Evolutionary conservation across 2,113 vertebrate species (phyloP).

Genomic region (Mugil cephalus): DNA sequence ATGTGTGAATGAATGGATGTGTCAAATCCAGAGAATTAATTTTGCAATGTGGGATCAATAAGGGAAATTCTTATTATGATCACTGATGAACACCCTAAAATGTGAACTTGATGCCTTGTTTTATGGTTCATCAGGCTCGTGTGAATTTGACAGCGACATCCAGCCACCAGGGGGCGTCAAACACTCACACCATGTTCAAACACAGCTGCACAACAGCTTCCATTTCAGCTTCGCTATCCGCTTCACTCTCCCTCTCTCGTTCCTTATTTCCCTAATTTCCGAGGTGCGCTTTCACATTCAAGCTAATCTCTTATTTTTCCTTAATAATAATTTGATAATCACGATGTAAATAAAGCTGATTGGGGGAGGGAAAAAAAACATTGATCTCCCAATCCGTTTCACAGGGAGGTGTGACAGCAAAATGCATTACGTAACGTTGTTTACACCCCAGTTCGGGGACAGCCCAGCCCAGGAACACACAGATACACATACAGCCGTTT

Average conservation of each 20-base stretch:
- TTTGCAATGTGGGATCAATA: too few relatives aligned
- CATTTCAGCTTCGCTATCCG: background rate
- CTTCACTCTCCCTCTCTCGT: background rate
- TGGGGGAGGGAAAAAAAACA: background rate
- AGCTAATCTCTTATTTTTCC: too few relatives aligned
- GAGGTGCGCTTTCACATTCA: too few relatives aligned
- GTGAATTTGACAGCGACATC: background rate
- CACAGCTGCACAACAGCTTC: background rate
- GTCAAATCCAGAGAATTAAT: too few relatives aligned
- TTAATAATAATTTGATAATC: background rate
- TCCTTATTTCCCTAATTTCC: background rate
- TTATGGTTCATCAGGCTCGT: background rate
- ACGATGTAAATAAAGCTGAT: background rate
- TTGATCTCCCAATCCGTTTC: constrained; percentile 30
- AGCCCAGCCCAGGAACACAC: constrained; percentile 79
- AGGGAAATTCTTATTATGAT: background rate
- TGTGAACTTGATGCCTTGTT: too few relatives aligned
- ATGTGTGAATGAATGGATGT: too few relatives aligned
- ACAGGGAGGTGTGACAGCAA: constrained; percentile 76
- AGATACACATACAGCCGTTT: constrained; percentile 49
- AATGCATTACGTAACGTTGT: constrained; percentile 80
- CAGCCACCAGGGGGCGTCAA: constrained; percentile 52
- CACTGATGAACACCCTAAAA: too few relatives aligned
- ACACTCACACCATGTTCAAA: background rate
- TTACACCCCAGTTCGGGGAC: constrained; percentile 75